Percentiles rank a stretch among this genome's conserved stretches.
These are phyloP conservation scores for Imbricaverruca yamaguchii DNA, from an alignment of 2,888 invertebrate genomes.

Conservation along the genomic window DNA sequence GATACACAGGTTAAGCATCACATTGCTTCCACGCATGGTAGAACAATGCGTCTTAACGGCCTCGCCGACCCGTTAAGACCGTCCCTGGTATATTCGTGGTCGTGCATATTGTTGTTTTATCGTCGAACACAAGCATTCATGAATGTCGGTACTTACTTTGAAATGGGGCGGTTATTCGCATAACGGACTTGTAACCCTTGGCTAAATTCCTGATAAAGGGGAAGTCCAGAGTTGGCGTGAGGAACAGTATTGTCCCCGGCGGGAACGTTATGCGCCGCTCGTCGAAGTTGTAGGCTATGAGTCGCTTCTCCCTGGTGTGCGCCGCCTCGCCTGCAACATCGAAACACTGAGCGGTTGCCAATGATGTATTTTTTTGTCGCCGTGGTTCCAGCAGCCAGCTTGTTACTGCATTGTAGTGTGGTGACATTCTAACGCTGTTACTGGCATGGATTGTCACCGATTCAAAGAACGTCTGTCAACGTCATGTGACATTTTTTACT, in stretches of 20 bases:
- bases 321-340: not conserved
- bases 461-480: too few relatives aligned
- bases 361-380: not conserved
- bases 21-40: too few relatives aligned
- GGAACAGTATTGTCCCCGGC: constrained; percentile 69
- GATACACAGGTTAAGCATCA: too few relatives aligned
- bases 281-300: constrained; percentile 6
- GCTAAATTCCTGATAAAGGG: constrained; percentile 2
- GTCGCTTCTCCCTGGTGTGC: not conserved
- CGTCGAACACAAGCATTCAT: too few relatives aligned
- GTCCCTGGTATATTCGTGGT: too few relatives aligned
- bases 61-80: too few relatives aligned
- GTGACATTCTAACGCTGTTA: too few relatives aligned
- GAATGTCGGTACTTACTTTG: not conserved
- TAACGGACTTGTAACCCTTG: not conserved
- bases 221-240: not conserved
- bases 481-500: not conserved
- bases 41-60: too few relatives aligned
- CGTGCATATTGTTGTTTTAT: too few relatives aligned
- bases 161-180: not conserved
- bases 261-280: constrained; percentile 48
- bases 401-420: too few relatives aligned
- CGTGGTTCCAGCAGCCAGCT: not conserved
- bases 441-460: too few relatives aligned
- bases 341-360: not conserved